Evolutionary conservation across 2,888 invertebrate genomes (phyloP), one percentile per base, ranked within the genome.

Genomic region (Ochropleura leucogaster): DNA sequence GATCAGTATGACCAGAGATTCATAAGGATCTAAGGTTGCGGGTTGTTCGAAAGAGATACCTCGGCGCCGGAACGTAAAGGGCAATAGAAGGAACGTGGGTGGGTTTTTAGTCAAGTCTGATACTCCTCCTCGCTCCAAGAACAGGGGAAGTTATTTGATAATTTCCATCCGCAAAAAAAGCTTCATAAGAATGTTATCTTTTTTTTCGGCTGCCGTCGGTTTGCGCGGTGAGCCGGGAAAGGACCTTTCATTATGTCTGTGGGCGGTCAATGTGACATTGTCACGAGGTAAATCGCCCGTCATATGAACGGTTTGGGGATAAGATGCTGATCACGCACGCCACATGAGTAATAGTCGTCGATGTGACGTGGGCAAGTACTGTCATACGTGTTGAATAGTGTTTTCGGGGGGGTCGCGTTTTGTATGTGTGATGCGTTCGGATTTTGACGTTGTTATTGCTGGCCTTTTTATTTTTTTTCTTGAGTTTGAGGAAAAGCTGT

Each of bases 221-320:
- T 84, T 76, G 85, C 85, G 81, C 74, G 87, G 77, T 80, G 85
- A 88, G 74, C 78, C 87, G 88, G 65, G 80, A 88, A 89, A 90
- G 79, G 79, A 71, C 8, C 67, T 81, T 85, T 86, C 84, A 85
- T 85, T 77, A 84, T 64, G 42, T 53, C n/a, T 30, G 64, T 18
- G 72, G 71, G 60, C 67, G 66, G 63, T 51, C 66, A 57, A 68
- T 51, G 75, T 69, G 59, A 79, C 85, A 72, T 84, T 80, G 78
- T 86, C 73, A 77, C 67, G 66, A 66, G 78, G 78, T 77, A 84
- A 87, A 87, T 87, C 84, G 81, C 51, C 73, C 80, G 74, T 69
- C 75, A 70, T 78, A 78, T 72, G 77, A 80, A 80, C 78, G 79
- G 62, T 80, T 60, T 64, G 68, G 55, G 59, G 65, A 59, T 69